phyloP scores from a whole-genome alignment of 2,888 invertebrate genomes.

The Parasteatoda lunata region DNA sequence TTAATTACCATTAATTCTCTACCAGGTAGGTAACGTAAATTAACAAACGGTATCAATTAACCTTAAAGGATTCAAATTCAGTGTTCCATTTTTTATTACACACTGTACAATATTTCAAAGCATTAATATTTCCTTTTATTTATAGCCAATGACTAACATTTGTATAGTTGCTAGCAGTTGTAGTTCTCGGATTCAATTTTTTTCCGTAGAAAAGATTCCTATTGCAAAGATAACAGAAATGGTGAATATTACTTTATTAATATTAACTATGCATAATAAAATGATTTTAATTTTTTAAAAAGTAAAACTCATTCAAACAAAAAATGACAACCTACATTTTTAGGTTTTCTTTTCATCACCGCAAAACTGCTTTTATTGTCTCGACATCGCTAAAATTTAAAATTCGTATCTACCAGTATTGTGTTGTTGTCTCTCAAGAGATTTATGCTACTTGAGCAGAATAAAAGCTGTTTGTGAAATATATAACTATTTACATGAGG shows the following conservation, averaged over 20 bases:
- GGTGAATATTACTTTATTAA: slow-evolving; percentile 20
- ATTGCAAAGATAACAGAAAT: slow-evolving; percentile 61
- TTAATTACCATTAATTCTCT: background rate
- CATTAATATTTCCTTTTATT: background rate
- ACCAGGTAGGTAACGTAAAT: background rate
- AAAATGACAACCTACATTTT: too few species aligned
- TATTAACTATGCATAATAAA: too few species aligned
- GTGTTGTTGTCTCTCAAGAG: too few species aligned
- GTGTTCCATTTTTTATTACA: background rate
- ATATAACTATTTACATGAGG: too few species aligned
- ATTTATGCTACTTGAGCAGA: too few species aligned
- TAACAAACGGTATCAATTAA: background rate
- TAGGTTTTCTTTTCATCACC: too few species aligned
- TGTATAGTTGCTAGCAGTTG: slow-evolving; percentile 67
- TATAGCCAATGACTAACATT: slow-evolving; percentile 51
- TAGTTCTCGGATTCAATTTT: slow-evolving; percentile 64
- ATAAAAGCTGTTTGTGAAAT: too few species aligned
- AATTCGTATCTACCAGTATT: too few species aligned
- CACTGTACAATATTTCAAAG: background rate
- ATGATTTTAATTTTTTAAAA: too few species aligned
- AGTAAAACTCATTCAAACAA: too few species aligned
- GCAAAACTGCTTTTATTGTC: too few species aligned
- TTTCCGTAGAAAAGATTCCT: slow-evolving; percentile 56
- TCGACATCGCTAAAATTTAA: too few species aligned
- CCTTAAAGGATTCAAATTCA: background rate